Conservation (phyloP, 35 echinoderm and acorn worm genomes). For the Anneissia japonica region DNA sequence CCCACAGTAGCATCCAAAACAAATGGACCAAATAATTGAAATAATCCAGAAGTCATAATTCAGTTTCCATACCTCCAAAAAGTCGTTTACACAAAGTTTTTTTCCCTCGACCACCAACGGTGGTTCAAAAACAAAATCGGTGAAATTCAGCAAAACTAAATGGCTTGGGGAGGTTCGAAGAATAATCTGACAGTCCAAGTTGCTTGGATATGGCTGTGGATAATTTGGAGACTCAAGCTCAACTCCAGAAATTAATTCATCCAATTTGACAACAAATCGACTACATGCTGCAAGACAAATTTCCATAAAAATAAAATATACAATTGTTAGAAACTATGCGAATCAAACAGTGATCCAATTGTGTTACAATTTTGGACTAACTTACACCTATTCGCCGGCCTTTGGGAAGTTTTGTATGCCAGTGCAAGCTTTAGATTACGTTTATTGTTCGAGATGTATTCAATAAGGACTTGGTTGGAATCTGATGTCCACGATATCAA, state of each 20-base stretch:
- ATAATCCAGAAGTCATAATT: no score
- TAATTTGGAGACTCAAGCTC: constrained; percentile 6
- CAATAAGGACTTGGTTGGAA: background rate
- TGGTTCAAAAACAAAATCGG: constrained; percentile 24
- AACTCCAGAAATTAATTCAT: background rate
- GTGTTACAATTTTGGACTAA: no score
- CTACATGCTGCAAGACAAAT: background rate
- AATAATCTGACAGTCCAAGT: constrained; percentile 15
- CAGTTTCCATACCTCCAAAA: constrained; percentile 16
- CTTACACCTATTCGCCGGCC: background rate
- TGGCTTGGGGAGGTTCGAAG: background rate
- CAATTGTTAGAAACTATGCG: no score
- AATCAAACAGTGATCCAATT: no score
- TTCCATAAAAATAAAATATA: no score
- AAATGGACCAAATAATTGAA: no score
- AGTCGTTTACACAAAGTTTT: constrained; percentile 2
- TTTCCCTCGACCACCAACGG: background rate
- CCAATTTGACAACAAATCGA: background rate
- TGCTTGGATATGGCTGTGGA: constrained; percentile 8
- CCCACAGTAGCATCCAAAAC: no score
- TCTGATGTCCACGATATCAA: constrained; percentile 9
- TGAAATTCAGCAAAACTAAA: constrained; percentile 2
- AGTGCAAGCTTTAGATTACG: background rate
- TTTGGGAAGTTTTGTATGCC: background rate
- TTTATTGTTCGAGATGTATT: background rate